A percentile compares a stretch with the other conserved stretches of the same genome.
These are phyloP conservation scores for Phyllotis vaccarum DNA, from an alignment of 2,797 vertebrate genomes.

Conservation along the genomic window DNA sequence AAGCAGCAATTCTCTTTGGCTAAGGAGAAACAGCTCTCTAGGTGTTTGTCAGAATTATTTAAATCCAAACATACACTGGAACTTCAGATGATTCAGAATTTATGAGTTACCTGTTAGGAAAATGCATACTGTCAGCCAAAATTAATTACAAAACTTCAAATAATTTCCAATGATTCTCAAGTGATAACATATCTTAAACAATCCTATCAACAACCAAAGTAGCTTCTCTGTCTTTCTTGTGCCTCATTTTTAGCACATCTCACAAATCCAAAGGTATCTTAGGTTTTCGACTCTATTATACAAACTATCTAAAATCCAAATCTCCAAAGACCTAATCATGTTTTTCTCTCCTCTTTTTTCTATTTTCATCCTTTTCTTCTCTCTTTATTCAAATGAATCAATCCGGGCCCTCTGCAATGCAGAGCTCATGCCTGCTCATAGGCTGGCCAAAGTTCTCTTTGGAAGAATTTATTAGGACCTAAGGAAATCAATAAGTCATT, in stretches of 20 bases:
- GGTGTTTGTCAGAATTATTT: not conserved
- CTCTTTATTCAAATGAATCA: not conserved
- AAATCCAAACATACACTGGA: conserved; percentile 34
- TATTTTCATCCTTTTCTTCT: not conserved
- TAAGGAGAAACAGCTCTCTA: not conserved
- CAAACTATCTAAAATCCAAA: not conserved
- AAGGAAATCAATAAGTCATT: not conserved
- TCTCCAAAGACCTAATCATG: not conserved
- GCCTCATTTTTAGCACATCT: not conserved
- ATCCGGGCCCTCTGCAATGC: not conserved
- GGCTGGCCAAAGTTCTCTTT: not conserved
- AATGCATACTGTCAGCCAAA: not conserved
- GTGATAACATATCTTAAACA: not conserved
- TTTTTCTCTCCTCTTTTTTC: not conserved
- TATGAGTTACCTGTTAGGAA: not conserved
- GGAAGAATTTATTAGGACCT: not conserved
- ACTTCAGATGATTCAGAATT: not conserved
- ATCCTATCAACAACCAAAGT: not conserved
- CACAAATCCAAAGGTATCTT: not conserved
- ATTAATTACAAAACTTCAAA: conserved; percentile 27
- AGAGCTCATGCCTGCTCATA: not conserved
- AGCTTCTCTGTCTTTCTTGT: not conserved
- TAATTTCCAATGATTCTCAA: not conserved
- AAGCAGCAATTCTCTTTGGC: not conserved
- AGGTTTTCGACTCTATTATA: not conserved